Evolutionary conservation across 2,888 invertebrate species (phyloP), one percentile per base, ranked within the genome.

Genomic region (Cephus spinipes): DNA sequence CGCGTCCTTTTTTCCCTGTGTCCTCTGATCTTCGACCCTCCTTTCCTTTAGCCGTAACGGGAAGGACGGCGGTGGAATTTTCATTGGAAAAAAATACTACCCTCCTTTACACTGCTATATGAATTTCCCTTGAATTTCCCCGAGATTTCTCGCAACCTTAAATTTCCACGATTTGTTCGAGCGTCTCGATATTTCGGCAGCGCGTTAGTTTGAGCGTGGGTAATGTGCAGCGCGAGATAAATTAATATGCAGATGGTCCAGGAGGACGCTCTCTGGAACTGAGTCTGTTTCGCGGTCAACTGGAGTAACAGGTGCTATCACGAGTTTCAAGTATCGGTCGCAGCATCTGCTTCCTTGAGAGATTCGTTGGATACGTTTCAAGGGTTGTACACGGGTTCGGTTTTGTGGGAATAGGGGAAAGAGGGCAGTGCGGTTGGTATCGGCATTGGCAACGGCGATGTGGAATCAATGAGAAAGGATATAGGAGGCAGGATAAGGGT

Each of bases 271-370:
- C 23, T 0, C 23, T 9, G 15, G 9, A 55, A 55, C 55, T 2
- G 55, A 55, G 23, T 55, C 55, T 55, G 23, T 23, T 55, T 55
- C 55, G 55, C 55, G 55, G 55, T 55, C 55, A 55, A 9, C 23
- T 23, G 55, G 85, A 85, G 88, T 88, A 89, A 89, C 89, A 88
- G 89, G 89, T 89, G 87, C 85, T 84, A 77, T 23, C 55, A 55
- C 1, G 55, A 55, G 55, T 55, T 55, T 23, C 55, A 23, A 55
- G 55, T 55, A 55, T 55, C 23, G 55, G 23, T 55, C 55, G 55
- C 23, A 23, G 55, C 55, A 55, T 55, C 55, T 55, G 55, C 23
- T 55, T 55, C 55, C 55, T 55, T 55, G 55, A 4, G 23, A 23
- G 55, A 55, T 55, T 55, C 55, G 55, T 23, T 55, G 23, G 55